A percentile compares a stretch with the other conserved stretches of the same genome.
These are phyloP conservation scores for Agrotis puta DNA, from an alignment of 2,888 invertebrate species.

Conservation along the genomic window DNA sequence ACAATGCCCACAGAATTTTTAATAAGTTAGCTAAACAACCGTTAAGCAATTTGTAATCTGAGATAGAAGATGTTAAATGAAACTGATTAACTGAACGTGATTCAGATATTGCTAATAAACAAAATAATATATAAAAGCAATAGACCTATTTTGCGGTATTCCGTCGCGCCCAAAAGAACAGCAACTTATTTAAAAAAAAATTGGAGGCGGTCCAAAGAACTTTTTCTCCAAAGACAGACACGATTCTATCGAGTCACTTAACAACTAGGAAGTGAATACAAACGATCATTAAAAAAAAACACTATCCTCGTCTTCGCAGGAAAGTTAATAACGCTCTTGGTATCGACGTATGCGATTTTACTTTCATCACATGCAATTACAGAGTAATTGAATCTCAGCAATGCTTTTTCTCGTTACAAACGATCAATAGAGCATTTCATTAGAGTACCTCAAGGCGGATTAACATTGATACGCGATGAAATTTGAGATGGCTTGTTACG, in stretches of 20 bases:
- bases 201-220: constrained; percentile 31
- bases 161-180: constrained; percentile 11
- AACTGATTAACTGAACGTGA: constrained; percentile 37
- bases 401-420: constrained; percentile 62
- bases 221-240: constrained; percentile 21
- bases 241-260: constrained; percentile 33
- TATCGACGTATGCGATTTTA: constrained; percentile 64
- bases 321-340: constrained; percentile 57
- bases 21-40: constrained; percentile 12
- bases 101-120: constrained; percentile 42
- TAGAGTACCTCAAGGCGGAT: constrained; percentile 58
- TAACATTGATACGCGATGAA: constrained; percentile 68
- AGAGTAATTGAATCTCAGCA: constrained; percentile 64
- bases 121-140: constrained; percentile 29
- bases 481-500: constrained; percentile 59
- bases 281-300: constrained; percentile 46
- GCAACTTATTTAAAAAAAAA: constrained; percentile 35
- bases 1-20: constrained; percentile 7
- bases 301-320: constrained; percentile 35
- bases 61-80: constrained; percentile 30
- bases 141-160: constrained; percentile 18
- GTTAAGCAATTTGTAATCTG: constrained; percentile 35
- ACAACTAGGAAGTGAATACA: constrained; percentile 53
- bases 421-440: constrained; percentile 71
- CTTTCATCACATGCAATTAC: constrained; percentile 68